Base-by-base conservation (phyloP, 1,140 invertebrate genomes). In the Eriosoma lanigerum region DNA sequence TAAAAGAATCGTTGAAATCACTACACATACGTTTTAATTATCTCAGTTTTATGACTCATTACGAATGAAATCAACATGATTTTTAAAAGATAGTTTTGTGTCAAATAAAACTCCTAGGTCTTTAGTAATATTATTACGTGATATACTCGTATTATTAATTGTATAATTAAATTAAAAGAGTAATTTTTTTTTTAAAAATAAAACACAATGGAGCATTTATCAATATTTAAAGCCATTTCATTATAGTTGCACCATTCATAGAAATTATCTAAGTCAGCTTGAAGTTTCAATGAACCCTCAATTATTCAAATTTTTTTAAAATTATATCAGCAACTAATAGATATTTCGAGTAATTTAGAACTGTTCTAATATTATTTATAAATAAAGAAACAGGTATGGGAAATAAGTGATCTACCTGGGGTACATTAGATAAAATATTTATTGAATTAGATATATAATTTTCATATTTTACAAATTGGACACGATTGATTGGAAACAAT, bases 371-470 rank as follows among this genome's bases (percentile, higher is more conserved):
- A n/a, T n/a, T n/a, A n/a, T n/a, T n/a, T n/a, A n/a, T n/a, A n/a
- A n/a, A n/a, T n/a, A n/a, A n/a, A n/a, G n/a, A n/a, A n/a, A n/a
- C 84, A 15, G 85, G 48, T 6, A 84, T 38, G 21, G 84, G 83
- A 19, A 82, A 84, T 1, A 85, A 32, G 29, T 84, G 82, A n/a
- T 83, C 84, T 2, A 83, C 84, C 62, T 85, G 84, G 0, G 83
- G 83, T 17, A 84, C 83, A 1, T 83, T 82, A 19, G 82, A 84
- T 58, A 58, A 5, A 1, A 48, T 19, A 58, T 58, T 58, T n/a
- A 58, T 9, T 58, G 4, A 58, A 58, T 58, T 58, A 58, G 54
- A n/a, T 58, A 58, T 9, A 58, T 1, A 58, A 9, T 58, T 5
- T 58, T 58, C 54, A 19, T 58, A 58, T 58, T 58, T 58, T 10